These are phyloP conservation scores for Paguma larvata DNA, from an alignment of 2,797 vertebrate genomes.

Conservation along the genomic window DNA sequence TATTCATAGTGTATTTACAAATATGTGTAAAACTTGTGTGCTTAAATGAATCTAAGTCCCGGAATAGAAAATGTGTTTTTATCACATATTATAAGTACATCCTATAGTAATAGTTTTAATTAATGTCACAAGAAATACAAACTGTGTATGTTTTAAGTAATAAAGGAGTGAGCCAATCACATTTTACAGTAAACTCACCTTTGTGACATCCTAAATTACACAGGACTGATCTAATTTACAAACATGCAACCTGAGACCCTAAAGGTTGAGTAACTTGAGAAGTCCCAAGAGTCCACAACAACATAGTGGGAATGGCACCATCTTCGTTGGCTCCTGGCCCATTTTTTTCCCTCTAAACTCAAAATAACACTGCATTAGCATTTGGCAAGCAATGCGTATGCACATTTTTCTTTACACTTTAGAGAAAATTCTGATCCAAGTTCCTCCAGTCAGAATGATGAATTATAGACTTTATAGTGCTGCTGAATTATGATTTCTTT, in stretches of 20 bases:
- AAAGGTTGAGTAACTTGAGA: background rate
- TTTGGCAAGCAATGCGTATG: constrained; percentile 66
- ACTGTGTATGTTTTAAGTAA: background rate
- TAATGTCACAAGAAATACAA: constrained; percentile 36
- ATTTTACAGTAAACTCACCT: constrained; percentile 24
- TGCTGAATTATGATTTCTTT: constrained; percentile 76
- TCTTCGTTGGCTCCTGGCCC: background rate
- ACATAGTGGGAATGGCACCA: rapidly evolving
- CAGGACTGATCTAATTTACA: background rate
- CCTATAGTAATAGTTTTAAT: background rate
- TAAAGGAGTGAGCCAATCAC: background rate
- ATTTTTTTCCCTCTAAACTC: background rate
- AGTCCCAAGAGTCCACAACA: background rate
- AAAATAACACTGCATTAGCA: constrained; percentile 76
- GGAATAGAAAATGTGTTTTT: constrained; percentile 30
- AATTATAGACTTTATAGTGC: constrained; percentile 75
- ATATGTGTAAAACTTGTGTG: background rate
- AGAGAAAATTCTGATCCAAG: constrained; percentile 59
- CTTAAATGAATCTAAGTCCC: background rate
- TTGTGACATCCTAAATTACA: background rate
- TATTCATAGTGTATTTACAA: constrained; percentile 37
- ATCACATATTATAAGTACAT: background rate
- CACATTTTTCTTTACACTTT: constrained; percentile 74
- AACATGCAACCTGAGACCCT: background rate
- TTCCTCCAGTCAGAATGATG: constrained; percentile 76